Evolutionary conservation across 2,797 vertebrate genomes (phyloP).

Genomic region (Coilia nasus): DNA sequence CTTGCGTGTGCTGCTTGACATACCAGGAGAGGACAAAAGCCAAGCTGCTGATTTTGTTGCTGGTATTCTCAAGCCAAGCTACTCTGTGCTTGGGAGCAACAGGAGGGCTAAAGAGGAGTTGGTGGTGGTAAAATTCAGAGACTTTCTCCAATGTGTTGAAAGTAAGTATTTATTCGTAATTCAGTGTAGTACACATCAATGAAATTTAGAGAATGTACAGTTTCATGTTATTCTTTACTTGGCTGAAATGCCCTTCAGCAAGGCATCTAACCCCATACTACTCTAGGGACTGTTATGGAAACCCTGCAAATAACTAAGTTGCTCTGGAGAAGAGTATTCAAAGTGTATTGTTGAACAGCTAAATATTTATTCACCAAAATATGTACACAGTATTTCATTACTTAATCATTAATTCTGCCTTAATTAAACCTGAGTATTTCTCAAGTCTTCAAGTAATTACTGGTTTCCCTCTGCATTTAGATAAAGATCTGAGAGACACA

Average conservation of each 20-base stretch:
- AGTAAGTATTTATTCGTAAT: conserved; percentile 25
- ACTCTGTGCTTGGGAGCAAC: conserved; percentile 40
- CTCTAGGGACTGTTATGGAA: too few species aligned
- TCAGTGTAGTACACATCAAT: not conserved
- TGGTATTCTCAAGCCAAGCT: conserved; percentile 24
- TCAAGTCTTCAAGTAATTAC: conserved; percentile 1
- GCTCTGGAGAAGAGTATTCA: too few species aligned
- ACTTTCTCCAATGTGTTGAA: conserved; percentile 43
- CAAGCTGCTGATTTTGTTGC: conserved; percentile 26
- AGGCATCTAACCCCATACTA: too few species aligned
- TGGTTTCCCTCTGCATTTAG: conserved; percentile 32
- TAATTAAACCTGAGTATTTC: too few species aligned
- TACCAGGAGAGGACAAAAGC: conserved; percentile 16
- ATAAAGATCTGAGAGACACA: conserved; percentile 31
- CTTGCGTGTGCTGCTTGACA: conserved; percentile 34
- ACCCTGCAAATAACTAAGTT: too few species aligned
- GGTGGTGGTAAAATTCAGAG: conserved; percentile 35
- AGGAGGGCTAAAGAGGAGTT: conserved; percentile 36
- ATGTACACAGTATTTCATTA: conserved; percentile 25
- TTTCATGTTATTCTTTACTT: not conserved
- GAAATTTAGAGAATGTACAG: not conserved
- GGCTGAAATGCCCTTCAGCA: too few species aligned
- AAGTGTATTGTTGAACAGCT: too few species aligned
- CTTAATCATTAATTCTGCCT: conserved; percentile 18
- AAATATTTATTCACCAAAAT: conserved; percentile 7